Evolutionary conservation across 2,888 invertebrate genomes (phyloP).

Genomic region (Cosmopolites sordidus): DNA sequence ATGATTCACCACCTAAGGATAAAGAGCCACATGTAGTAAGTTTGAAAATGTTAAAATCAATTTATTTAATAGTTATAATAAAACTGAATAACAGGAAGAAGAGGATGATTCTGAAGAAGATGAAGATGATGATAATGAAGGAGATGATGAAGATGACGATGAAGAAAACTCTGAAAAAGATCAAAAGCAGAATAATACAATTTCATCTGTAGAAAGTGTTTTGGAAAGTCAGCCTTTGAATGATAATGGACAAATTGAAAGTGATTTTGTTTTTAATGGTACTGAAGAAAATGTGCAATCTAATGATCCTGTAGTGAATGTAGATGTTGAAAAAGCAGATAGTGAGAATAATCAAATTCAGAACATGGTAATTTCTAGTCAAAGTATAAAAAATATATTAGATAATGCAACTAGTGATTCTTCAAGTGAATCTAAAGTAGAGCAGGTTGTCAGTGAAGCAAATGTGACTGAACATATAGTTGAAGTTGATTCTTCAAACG

Average conservation of each 20-base stretch:
- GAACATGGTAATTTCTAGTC: too few species aligned
- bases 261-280: background rate
- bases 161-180: background rate
- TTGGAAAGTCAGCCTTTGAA: background rate
- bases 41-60: background rate
- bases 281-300: background rate
- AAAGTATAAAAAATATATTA: too few species aligned
- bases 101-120: background rate
- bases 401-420: too few species aligned
- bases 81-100: too few species aligned
- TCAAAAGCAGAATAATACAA: background rate
- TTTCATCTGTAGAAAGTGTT: background rate
- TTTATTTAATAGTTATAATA: too few species aligned
- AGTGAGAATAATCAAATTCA: too few species aligned
- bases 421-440: too few species aligned
- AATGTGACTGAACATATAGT: too few species aligned
- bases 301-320: too few species aligned
- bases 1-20: background rate
- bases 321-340: too few species aligned
- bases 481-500: too few species aligned
- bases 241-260: background rate
- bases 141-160: conserved; percentile 26
- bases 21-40: background rate
- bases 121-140: conserved; percentile 23
- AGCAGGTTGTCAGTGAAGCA: too few species aligned